Evolutionary conservation across 2,888 invertebrate species (phyloP), one percentile per base, ranked within the genome.

Genomic region (Fabriciana adippe): DNA sequence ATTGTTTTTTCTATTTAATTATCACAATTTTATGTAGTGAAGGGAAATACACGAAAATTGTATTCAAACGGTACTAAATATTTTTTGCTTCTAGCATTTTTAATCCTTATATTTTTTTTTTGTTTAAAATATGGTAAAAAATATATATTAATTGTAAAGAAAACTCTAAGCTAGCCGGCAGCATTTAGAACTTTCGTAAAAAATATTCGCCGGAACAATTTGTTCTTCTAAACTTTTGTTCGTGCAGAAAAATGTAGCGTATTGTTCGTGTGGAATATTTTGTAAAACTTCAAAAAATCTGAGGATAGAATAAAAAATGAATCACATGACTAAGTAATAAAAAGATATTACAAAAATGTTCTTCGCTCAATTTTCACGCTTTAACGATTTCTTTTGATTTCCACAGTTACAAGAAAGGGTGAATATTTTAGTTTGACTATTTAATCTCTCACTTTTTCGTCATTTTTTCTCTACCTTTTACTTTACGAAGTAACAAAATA

Each of bases 361-460:
- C 56, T 21, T 41, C 35, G 26, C 21, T 21, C 21, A 50, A 45
- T 15, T 41, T 56, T 57, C 16, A 16, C 48, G 16, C 35, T 2
- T 64, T 26, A 55, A 55, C 21, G 18, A 51, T 56, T 61, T 31
- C 59, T 55, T 64, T 68, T 68, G 64, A 68, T 64, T 64, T 55
- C 45, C 18, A 55, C 13, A 41, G 26, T 26, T 50, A 55, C 48
- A 18, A 26, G 54, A 56, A 60, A 64, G 64, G 60, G 55, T 55
- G 55, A 68, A 68, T 68, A 60, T 64, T 64, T 55, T 53, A 68
- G 57, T 61, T 65, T 61, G n/a, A 47, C 21, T 41, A 53, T 65
- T 61, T 56, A 63, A 66, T 48, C 50, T 63, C 54, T 51, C 21
- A 51, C 56, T 47, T 56, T 16, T n/a, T 41, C 35, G 35, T 11